phyloP scores from a whole-genome alignment of 35 echinoderm and acorn worm species.

The Holothuria glaberrima region DNA sequence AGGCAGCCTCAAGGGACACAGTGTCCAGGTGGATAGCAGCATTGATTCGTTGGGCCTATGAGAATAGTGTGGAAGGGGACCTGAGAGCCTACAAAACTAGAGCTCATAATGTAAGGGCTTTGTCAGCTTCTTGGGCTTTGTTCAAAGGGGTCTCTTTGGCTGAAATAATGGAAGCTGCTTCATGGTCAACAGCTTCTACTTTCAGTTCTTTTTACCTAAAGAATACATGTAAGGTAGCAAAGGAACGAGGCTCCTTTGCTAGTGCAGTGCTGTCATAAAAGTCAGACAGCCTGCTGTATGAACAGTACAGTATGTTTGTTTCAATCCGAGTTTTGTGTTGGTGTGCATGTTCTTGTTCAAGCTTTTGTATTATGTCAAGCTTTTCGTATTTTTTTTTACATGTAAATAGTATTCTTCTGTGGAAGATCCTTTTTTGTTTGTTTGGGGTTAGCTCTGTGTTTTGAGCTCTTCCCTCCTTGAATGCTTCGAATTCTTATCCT shows the following conservation, averaged over 20 bases:
- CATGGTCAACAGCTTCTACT: neutral
- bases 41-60: neutral
- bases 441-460: neutral
- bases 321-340: neutral
- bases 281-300: neutral
- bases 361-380: neutral
- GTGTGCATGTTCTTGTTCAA: neutral
- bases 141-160: neutral
- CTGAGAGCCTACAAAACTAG: neutral
- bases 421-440: neutral
- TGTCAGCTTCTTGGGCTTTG: neutral
- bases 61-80: neutral
- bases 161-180: neutral
- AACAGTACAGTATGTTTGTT: neutral
- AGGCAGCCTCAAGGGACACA: conserved; percentile 12
- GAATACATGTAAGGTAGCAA: neutral
- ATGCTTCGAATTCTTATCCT: conserved; percentile 7
- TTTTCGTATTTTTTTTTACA: neutral
- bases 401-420: neutral
- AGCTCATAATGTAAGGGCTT: neutral
- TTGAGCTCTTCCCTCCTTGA: neutral
- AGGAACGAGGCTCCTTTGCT: neutral
- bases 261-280: neutral
- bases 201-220: conserved; percentile 11
- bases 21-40: neutral